Evolutionary conservation across 1,140 invertebrate genomes (phyloP), one percentile per base, ranked within the genome.

Genomic region (Diorhabda elongata): DNA sequence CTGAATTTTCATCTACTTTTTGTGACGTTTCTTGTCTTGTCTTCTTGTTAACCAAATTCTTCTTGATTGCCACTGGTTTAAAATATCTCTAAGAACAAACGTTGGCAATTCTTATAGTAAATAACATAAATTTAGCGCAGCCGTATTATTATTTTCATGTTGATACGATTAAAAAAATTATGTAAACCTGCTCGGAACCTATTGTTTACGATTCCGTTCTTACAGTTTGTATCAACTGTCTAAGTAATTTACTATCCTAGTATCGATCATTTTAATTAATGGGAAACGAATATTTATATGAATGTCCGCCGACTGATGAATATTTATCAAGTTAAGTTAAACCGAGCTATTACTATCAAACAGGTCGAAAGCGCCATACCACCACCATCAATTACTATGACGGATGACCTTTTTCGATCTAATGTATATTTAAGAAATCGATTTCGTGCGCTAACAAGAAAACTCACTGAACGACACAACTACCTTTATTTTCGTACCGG

Each of bases 311-410:
- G 59, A 7, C 59, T 11, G 7, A 60, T 42, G 42, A 60, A 60
- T 41, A 60, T 60, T 41, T 60, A 60, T 41, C 26, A 26, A 7
- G 59, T 9, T 7, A 60, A 60, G 42, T 42, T 41, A 60, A 60
- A 60, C 11, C 26, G 59, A 60, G 42, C 59, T 41, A 41, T 42
- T 41, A 60, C 42, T 60, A 60, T 60, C 11, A 60, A 3, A 60
- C 11, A 41, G 42, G 5, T 45, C 61, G 61, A 63, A 63, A 63
- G 44, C 9, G 6, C 5, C 11, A 2, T 7, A 60, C 11, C 58
- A 60, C 11, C 58, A 60, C 11, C 58, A 26, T 41, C 42, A 60
- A 69, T 69, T 65, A 69, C 65, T 63, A 66, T 67, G 66, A 70
- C 69, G 66, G 56, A 52, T 52, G 47, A 52, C 47, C 47, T 52